phyloP scores from a whole-genome alignment of 2,113 vertebrate genomes.

The Gopherus evgoodei region DNA sequence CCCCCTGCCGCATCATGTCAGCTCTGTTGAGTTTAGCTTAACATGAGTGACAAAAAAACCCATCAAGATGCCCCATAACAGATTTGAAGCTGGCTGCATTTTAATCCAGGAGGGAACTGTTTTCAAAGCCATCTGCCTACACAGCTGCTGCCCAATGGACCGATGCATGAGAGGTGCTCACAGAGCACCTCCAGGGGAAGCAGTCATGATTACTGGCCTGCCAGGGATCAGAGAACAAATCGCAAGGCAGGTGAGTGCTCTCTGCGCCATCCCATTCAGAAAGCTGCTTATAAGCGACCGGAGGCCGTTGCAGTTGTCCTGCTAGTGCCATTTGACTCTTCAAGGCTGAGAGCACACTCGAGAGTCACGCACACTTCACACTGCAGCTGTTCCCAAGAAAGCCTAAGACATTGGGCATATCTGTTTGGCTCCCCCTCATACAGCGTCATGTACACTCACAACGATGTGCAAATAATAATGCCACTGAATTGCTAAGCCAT shows the following conservation, averaged over 20 bases:
- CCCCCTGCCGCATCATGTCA: neutral
- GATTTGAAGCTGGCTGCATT: neutral
- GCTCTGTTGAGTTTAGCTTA: neutral
- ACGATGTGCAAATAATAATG: neutral
- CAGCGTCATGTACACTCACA: too few species aligned
- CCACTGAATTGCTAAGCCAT: neutral
- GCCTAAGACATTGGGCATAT: neutral
- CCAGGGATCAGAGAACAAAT: neutral
- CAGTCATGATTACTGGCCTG: neutral
- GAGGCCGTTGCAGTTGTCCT: too few species aligned
- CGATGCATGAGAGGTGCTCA: neutral
- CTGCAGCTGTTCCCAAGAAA: neutral
- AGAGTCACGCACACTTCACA: neutral
- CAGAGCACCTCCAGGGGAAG: neutral
- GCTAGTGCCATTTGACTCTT: neutral
- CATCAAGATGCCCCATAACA: neutral
- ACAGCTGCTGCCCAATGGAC: neutral
- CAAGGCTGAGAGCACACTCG: too few species aligned
- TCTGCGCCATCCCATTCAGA: neutral
- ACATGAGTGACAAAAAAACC: neutral
- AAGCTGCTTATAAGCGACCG: neutral
- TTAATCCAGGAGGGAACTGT: neutral
- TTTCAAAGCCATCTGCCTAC: neutral
- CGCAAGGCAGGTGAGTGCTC: neutral
- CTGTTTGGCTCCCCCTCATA: too few species aligned